Evolutionary conservation across 2,113 vertebrate genomes (phyloP), one percentile per base, ranked within the genome.

Genomic region (Tetraodon nigroviridis): DNA sequence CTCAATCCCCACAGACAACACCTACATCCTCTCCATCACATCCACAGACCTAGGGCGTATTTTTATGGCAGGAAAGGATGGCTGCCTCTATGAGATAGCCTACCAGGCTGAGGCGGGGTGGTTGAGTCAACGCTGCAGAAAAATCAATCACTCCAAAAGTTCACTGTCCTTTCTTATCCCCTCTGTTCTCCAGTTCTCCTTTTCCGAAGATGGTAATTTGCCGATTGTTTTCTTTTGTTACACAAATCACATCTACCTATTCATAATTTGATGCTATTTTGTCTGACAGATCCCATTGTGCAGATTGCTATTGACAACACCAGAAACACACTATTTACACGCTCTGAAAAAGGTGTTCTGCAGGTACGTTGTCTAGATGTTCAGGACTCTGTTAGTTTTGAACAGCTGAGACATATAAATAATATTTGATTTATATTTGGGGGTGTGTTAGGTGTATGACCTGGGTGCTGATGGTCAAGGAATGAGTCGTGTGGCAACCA

Each of bases 61-160:
- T 64, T 99, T 99, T 73, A 82, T 98, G 85, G 96, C 94, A 58
- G 97, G 96, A 57, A 97, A 96, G 64, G 97, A 99, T 16, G 97
- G 96, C 45, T 98, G 96, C 81, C 90, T 99, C 22, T 99, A 99
- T 73, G 97, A 99, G 90, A 92, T 99, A 4, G 95, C 92, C 29
- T 99, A 99, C 81, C 95, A 99, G 93, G 95, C 96, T 1, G 95
- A 98, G 81, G 95, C 96, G 2, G 95, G 96, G 42, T 99, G 97
- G 97, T 94, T 99, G 78, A 97, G 93, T 71, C 96, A 97, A 64
- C 92, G 95, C 32, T 99, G 95, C 78, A 87, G 92, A 67, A 99
- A 98, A 87, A 98, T 99, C 67, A 99, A 99, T 84, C 97, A 99
- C 84, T 99, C 97, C 4, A 98, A 97, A 85, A 95, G 95, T 17